Evolutionary conservation across 2,797 vertebrate species (phyloP).

Genomic region (Megalops cyprinoides): DNA sequence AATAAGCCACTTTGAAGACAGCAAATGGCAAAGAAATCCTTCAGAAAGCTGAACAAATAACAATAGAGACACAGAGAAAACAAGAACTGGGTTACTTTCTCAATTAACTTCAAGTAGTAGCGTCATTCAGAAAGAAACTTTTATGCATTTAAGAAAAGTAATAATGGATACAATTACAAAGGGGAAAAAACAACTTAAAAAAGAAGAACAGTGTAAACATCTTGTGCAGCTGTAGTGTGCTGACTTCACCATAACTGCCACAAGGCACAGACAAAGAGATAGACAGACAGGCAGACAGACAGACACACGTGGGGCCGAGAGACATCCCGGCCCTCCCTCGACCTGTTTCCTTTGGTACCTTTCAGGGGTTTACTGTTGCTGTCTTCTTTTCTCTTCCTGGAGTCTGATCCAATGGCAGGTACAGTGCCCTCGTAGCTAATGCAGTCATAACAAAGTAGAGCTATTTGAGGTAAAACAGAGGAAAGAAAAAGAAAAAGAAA

Average conservation of each 20-base stretch:
- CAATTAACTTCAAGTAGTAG: no score
- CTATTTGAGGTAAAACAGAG: conserved; percentile 71
- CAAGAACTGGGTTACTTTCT: not conserved
- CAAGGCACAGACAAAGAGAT: not conserved
- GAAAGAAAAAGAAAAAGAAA: conserved; percentile 55
- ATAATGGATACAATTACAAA: not conserved
- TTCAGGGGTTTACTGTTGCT: conserved; percentile 89
- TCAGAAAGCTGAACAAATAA: no score
- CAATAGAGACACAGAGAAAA: no score
- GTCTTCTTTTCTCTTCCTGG: conserved; percentile 87
- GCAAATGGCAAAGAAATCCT: not conserved
- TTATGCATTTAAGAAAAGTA: not conserved
- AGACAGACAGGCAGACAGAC: conserved; percentile 39
- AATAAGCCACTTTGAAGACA: not conserved
- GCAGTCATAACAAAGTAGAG: conserved; percentile 85
- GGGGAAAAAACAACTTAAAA: not conserved
- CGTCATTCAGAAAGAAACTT: not conserved
- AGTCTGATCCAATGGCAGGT: conserved; percentile 75
- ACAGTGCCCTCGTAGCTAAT: conserved; percentile 79
- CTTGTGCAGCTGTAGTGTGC: not conserved
- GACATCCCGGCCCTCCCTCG: conserved; percentile 39
- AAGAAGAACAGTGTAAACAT: not conserved
- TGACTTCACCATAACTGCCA: not conserved
- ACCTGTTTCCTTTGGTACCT: conserved; percentile 78
- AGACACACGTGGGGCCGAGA: conserved; percentile 36